Conservation (phyloP, 2,888 invertebrate species). For the Philereme vetulata region DNA sequence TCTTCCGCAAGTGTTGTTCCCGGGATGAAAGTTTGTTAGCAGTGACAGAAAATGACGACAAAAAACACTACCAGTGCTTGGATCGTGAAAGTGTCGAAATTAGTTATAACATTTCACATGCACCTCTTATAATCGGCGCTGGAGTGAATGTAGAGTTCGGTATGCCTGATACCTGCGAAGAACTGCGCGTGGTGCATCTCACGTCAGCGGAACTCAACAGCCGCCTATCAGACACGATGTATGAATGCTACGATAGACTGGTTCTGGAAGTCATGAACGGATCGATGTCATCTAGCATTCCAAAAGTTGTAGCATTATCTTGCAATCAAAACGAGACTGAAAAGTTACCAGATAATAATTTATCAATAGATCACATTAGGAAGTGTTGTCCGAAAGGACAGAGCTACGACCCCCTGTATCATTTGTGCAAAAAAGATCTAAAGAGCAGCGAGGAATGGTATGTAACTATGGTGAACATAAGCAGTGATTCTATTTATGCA, state of each 20-base stretch:
- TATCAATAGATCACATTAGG: conserved; percentile 56
- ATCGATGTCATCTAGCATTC: conserved; percentile 55
- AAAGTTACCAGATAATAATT: conserved; percentile 37
- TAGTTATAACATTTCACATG: conserved; percentile 51
- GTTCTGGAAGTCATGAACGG: conserved; percentile 60
- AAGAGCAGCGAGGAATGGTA: conserved; percentile 54
- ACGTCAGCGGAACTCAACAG: conserved; percentile 43
- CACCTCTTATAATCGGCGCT: conserved; percentile 57
- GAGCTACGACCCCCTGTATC: conserved; percentile 61
- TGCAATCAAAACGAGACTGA: conserved; percentile 55
- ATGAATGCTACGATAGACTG: conserved; percentile 65
- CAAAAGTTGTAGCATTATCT: conserved; percentile 61
- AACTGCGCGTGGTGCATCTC: conserved; percentile 47
- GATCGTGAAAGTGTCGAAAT: conserved; percentile 49
- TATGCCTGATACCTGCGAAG: conserved; percentile 58
- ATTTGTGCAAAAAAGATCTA: conserved; percentile 56
- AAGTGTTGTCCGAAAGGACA: conserved; percentile 73
- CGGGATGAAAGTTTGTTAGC: conserved; percentile 60
- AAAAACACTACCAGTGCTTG: conserved; percentile 58
- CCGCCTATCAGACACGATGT: conserved; percentile 35
- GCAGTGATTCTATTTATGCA: conserved; percentile 57
- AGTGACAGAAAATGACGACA: conserved; percentile 47
- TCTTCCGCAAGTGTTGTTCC: conserved; percentile 73
- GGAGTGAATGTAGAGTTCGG: conserved; percentile 54
- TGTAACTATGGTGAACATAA: conserved; percentile 48